Base-by-base conservation (phyloP, 2,888 invertebrate genomes). In the Arge pagana region DNA sequence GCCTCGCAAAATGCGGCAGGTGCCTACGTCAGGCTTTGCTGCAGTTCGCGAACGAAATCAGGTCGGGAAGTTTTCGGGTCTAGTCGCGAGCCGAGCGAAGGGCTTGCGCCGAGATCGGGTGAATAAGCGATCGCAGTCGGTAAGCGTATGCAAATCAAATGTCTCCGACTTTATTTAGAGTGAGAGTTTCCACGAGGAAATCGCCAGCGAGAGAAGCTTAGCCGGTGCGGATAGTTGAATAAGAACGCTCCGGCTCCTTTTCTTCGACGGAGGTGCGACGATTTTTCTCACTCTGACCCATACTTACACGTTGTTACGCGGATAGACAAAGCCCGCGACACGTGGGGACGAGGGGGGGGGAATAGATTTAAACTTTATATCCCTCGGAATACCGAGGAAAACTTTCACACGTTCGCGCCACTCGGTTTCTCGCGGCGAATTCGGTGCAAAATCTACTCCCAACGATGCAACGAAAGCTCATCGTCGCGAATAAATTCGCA, bases 141-240 rank as follows among this genome's bases (percentile, higher is more conserved):
- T 60, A 64, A 62, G 63, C 59, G 56, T 65, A 67, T 67, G 67
- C 56, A 66, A 67, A 67, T 67, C 63, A 61, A 66, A 67, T 57
- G 62, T 66, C 59, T 58, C 53, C 59, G 65, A 65, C 61, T 64
- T 67, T 67, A 67, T 66, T 63, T 65, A 67, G 63, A 56, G 57
- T 58, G 57, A 58, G 62, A 64, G 56, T 63, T 63, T 63, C n/a
- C n/a, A n/a, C n/a, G n/a, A 60, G 35, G 45, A 45, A 45, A 35
- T 33, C 45, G 35, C n/a, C n/a, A n/a, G n/a, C n/a, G n/a, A n/a
- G n/a, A n/a, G n/a, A n/a, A n/a, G n/a, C n/a, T n/a, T n/a, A n/a
- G n/a, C n/a, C n/a, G n/a, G 31, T 45, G 33, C 21, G 33, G 45
- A 45, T 45, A 31, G 33, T 33, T 30, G 42, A 42, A 28, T 30